Evolutionary conservation across 2,113 vertebrate genomes (phyloP).

Genomic region (Eptesicus fuscus): DNA sequence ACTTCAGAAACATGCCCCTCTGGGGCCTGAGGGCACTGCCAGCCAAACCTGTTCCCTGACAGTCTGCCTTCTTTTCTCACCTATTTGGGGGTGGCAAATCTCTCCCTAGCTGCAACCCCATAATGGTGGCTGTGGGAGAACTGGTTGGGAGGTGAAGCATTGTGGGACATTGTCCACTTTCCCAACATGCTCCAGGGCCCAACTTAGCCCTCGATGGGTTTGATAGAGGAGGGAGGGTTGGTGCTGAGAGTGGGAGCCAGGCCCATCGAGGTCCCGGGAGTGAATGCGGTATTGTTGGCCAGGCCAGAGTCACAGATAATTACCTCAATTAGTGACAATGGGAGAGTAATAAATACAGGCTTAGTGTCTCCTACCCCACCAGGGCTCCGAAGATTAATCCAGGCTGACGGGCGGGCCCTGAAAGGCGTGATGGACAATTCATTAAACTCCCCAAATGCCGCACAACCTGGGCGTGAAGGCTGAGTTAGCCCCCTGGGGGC

Average conservation of each 20-base stretch:
- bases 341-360: conserved; percentile 99
- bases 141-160: background rate
- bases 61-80: background rate
- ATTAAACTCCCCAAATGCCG: conserved; percentile 99
- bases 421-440: conserved; percentile 99
- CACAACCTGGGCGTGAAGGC: conserved; percentile 99
- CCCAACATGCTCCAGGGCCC: conserved; percentile 72
- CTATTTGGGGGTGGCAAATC: background rate
- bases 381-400: conserved; percentile 95
- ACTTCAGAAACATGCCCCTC: background rate
- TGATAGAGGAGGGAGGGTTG: conserved; percentile 72
- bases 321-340: conserved; percentile 99
- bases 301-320: conserved; percentile 99
- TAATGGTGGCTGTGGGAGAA: background rate
- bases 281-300: conserved; percentile 93
- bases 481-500: conserved; percentile 97
- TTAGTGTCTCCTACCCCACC: conserved; percentile 99
- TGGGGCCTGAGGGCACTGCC: background rate
- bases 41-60: background rate
- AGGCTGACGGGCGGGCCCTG: conserved; percentile 92
- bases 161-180: conserved; percentile 64
- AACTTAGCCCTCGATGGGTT: conserved; percentile 58
- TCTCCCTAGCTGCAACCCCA: background rate
- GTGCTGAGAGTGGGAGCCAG: conserved; percentile 73
- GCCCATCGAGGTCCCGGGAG: conserved; percentile 80